Percentiles rank a stretch among this genome's conserved stretches.
These are phyloP conservation scores for Apeira syringaria DNA, from an alignment of 2,888 invertebrate species.

Conservation along the genomic window DNA sequence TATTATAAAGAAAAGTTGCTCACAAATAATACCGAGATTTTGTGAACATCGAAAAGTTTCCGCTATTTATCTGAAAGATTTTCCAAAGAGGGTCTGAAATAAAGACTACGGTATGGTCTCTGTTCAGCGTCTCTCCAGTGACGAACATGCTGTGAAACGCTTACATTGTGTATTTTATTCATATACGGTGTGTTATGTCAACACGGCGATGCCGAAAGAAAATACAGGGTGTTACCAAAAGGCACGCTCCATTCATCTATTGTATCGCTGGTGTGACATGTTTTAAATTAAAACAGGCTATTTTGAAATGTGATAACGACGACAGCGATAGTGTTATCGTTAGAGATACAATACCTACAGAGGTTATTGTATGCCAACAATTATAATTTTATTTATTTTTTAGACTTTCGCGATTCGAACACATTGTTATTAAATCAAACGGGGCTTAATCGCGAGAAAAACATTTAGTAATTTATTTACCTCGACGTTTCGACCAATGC, in stretches of 20 bases:
- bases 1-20: no score
- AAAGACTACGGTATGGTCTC: no score
- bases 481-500: no score
- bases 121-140: slow-evolving; percentile 1
- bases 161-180: slow-evolving; percentile 30
- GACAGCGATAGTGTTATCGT: slow-evolving; percentile 19
- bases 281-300: slow-evolving; percentile 11
- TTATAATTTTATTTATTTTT: no score
- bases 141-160: slow-evolving; percentile 2
- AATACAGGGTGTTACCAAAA: slow-evolving; percentile 11
- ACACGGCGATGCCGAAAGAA: slow-evolving; percentile 18
- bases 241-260: slow-evolving; percentile 4
- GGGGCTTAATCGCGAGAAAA: no score
- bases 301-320: slow-evolving; percentile 14
- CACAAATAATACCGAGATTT: no score
- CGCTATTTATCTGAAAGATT: no score
- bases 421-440: no score
- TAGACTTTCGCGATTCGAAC: no score
- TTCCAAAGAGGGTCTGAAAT: no score
- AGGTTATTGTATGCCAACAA: background rate
- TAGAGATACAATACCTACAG: slow-evolving; percentile 4
- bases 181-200: slow-evolving; percentile 27
- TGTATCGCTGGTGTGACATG: background rate
- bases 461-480: no score
- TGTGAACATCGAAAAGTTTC: no score